Conservation (phyloP, 2,888 invertebrate species). For the Caradrina clavipalpis region DNA sequence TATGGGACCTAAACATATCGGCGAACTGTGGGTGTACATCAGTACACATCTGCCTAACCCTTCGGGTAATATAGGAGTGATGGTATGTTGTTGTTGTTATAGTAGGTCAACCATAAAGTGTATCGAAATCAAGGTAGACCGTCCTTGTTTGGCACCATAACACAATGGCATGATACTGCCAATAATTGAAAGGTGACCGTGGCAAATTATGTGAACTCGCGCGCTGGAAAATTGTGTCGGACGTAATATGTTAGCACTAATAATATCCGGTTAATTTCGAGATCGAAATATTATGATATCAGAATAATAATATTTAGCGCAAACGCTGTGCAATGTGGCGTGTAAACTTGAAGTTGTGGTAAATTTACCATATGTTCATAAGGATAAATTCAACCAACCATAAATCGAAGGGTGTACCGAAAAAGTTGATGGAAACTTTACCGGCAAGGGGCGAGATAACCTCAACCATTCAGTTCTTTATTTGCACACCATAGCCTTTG, state of each 20-base stretch:
- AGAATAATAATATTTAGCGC: not conserved
- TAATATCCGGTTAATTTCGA: slow-evolving; percentile 37
- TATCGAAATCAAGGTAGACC: slow-evolving; percentile 7
- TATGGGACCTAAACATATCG: too few relatives aligned
- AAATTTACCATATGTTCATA: slow-evolving; percentile 1
- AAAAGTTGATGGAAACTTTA: slow-evolving; percentile 52
- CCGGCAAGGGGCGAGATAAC: slow-evolving; percentile 30
- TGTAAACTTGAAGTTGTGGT: not conserved
- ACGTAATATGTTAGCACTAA: slow-evolving; percentile 26
- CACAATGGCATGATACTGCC: not conserved
- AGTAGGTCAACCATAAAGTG: slow-evolving; percentile 12
- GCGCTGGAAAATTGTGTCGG: slow-evolving; percentile 42
- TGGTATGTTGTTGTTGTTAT: too few relatives aligned
- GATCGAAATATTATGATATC: slow-evolving; percentile 31
- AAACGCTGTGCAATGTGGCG: not conserved
- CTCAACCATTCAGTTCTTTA: slow-evolving; percentile 50
- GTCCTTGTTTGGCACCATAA: not conserved
- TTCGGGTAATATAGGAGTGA: too few relatives aligned
- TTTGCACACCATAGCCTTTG: slow-evolving; percentile 50
- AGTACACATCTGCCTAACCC: too few relatives aligned
- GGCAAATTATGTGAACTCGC: slow-evolving; percentile 38
- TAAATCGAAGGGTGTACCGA: slow-evolving; percentile 21
- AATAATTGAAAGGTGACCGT: slow-evolving; percentile 49
- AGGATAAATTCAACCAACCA: not conserved
- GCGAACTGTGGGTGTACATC: too few relatives aligned